Conservation (phyloP, 2,888 invertebrate genomes). For the Ormyrus pomaceus region DNA sequence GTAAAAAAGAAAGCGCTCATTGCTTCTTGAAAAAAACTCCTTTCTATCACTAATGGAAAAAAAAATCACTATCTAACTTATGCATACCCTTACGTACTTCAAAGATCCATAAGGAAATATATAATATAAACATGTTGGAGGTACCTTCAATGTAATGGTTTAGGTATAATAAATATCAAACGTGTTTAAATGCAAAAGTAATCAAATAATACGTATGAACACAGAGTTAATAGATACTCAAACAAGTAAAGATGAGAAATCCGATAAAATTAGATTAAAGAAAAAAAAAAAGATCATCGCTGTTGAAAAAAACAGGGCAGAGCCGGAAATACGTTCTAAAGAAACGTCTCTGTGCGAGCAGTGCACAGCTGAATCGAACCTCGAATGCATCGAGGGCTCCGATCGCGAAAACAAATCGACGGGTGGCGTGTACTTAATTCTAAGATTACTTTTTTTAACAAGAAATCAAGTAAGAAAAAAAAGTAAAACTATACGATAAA, state of each 20-base stretch:
- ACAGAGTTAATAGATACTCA: constrained; percentile 28
- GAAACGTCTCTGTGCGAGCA: neutral
- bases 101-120: constrained; percentile 26
- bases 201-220: constrained; percentile 63
- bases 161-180: constrained; percentile 56
- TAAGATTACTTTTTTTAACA: constrained; percentile 41
- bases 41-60: constrained; percentile 30
- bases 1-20: neutral
- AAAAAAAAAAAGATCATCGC: constrained; percentile 35
- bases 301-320: constrained; percentile 38
- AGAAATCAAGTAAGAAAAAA: constrained; percentile 24
- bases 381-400: constrained; percentile 10
- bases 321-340: constrained; percentile 46
- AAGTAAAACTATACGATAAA: constrained; percentile 25
- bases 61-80: constrained; percentile 40
- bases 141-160: constrained; percentile 52
- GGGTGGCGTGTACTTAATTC: constrained; percentile 13
- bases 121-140: constrained; percentile 41
- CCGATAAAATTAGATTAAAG: constrained; percentile 33
- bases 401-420: constrained; percentile 3
- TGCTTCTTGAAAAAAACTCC: constrained; percentile 33
- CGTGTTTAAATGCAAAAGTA: constrained; percentile 61
- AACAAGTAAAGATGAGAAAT: constrained; percentile 39
- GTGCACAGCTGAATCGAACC: neutral
- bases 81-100: constrained; percentile 27